phyloP scores from a whole-genome alignment of 2,888 invertebrate species.

The Limnephilus marmoratus region DNA sequence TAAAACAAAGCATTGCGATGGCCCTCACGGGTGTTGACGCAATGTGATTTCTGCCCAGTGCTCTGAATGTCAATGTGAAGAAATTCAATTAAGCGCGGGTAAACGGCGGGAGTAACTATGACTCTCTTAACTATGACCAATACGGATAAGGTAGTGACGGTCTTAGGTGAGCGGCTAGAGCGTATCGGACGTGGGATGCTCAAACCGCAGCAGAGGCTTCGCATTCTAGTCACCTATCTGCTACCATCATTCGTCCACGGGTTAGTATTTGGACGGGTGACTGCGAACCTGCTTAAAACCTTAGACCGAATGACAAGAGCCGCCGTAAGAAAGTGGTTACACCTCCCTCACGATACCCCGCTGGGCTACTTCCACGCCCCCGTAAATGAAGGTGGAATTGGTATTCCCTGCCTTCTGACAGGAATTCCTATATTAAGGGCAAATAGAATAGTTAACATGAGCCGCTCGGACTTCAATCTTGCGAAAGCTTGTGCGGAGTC shows the following conservation, averaged over 20 bases:
- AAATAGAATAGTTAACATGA: too few species aligned
- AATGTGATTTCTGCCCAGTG: slow-evolving; percentile 85
- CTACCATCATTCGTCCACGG: slow-evolving; percentile 24
- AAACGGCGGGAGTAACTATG: too few species aligned
- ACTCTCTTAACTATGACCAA: too few species aligned
- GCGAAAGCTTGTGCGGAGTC: too few species aligned
- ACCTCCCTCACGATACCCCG: slow-evolving; percentile 16
- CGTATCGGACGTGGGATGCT: neutral
- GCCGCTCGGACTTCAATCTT: too few species aligned
- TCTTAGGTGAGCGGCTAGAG: neutral
- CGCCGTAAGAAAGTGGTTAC: neutral
- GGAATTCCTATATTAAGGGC: too few species aligned
- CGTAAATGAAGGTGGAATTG: neutral
- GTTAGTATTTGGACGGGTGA: slow-evolving; percentile 21
- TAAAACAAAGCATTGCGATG: slow-evolving; percentile 85
- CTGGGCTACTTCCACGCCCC: slow-evolving; percentile 34
- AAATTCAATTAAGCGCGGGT: too few species aligned
- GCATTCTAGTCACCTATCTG: neutral
- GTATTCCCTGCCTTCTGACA: too few species aligned
- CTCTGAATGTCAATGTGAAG: too few species aligned
- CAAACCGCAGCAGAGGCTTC: slow-evolving; percentile 47
- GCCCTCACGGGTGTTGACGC: slow-evolving; percentile 79
- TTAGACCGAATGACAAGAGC: neutral
- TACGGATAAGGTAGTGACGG: neutral
- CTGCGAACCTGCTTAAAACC: too few species aligned